A percentile compares a stretch with the other conserved stretches of the same genome.
Evolutionary conservation across 92 coral and sea anemone genomes (phyloP).

Genomic region (Porites evermanni): DNA sequence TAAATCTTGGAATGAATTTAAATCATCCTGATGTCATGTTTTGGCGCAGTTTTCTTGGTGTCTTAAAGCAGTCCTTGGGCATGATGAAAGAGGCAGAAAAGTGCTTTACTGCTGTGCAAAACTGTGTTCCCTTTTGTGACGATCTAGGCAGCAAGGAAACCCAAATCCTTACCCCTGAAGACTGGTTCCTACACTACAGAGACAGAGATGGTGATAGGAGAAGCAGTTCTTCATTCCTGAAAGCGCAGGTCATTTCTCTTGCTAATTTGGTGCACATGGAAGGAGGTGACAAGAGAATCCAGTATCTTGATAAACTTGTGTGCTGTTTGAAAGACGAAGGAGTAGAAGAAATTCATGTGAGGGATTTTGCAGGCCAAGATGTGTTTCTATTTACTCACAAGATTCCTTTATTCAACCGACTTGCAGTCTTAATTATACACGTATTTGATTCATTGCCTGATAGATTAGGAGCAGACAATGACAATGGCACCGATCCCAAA

Average conservation of each 20-base stretch:
- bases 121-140: background rate
- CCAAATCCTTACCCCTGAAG: fast-evolving
- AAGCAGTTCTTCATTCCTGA: background rate
- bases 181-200: no score
- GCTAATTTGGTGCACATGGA: background rate
- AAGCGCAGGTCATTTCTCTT: background rate
- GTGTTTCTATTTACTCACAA: background rate
- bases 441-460: background rate
- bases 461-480: background rate
- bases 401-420: no score
- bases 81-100: no score
- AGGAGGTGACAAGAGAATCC: background rate
- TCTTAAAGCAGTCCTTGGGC: background rate
- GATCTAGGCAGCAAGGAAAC: background rate
- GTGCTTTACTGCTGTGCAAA: no score
- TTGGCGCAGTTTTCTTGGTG: background rate
- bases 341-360: background rate
- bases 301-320: background rate
- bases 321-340: background rate
- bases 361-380: background rate
- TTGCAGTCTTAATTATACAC: background rate
- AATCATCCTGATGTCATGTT: background rate
- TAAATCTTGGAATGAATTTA: background rate
- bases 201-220: background rate
- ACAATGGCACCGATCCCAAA: background rate